Conservation (phyloP, 30 jellyfish, hydroid and myxozoan species). For the Cassiopea andromeda region DNA sequence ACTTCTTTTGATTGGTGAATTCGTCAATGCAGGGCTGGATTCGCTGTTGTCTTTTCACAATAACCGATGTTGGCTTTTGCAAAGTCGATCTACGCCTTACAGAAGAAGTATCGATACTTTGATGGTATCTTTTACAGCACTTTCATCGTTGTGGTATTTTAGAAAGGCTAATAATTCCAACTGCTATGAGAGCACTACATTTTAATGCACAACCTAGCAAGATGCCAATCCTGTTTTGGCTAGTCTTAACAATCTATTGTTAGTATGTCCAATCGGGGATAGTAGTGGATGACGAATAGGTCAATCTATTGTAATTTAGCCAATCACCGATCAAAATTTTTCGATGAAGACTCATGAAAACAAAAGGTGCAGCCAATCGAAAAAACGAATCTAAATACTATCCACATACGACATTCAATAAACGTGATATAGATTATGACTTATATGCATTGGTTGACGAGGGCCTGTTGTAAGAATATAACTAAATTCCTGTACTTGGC, state of each 20-base stretch:
- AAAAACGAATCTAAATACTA: conserved; percentile 46
- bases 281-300: conserved; percentile 19
- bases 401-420: conserved; percentile 26
- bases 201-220: neutral
- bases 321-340: conserved; percentile 46
- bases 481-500: neutral
- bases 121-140: too few species aligned
- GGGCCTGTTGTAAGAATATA: neutral
- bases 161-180: too few species aligned
- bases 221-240: neutral
- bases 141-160: too few species aligned
- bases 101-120: too few species aligned
- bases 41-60: too few species aligned
- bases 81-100: too few species aligned
- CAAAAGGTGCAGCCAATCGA: conserved; percentile 64
- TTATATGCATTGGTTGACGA: neutral
- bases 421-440: neutral
- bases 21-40: too few species aligned
- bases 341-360: neutral
- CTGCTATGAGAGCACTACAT: too few species aligned
- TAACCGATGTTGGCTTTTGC: too few species aligned
- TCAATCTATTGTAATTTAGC: conserved; percentile 60
- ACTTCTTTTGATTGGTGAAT: too few species aligned
- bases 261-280: conserved; percentile 52
- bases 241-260: neutral